A percentile compares a stretch with the other conserved stretches of the same genome.
Evolutionary conservation across 2,797 vertebrate species (phyloP).

Genomic region (Pseudocheirus occidentalis): DNA sequence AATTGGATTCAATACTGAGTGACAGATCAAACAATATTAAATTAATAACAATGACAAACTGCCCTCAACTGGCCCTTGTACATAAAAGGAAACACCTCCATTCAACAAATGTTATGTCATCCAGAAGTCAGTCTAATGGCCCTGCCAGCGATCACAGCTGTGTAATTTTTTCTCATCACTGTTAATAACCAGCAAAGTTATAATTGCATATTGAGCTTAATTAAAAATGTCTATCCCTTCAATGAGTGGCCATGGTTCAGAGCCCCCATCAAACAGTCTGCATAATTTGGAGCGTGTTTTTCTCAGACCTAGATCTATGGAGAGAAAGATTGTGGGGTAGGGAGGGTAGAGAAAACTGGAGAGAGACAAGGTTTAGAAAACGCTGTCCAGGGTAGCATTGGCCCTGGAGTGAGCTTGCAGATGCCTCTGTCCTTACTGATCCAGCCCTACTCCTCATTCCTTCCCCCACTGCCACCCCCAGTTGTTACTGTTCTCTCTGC

Average conservation of each 20-base stretch:
- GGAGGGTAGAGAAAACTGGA: not conserved
- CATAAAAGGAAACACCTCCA: constrained; percentile 77
- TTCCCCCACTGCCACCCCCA: not conserved
- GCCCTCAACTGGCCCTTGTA: constrained; percentile 66
- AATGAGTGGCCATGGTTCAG: constrained; percentile 67
- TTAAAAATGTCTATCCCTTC: constrained; percentile 73
- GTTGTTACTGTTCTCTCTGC: not conserved
- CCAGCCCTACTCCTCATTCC: not conserved
- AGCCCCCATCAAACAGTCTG: constrained; percentile 50
- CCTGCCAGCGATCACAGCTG: constrained; percentile 65
- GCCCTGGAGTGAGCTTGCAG: not conserved
- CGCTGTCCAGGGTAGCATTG: not conserved
- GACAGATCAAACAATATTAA: constrained; percentile 77
- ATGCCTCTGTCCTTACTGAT: not conserved
- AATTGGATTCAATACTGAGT: constrained; percentile 71
- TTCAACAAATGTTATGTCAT: constrained; percentile 77
- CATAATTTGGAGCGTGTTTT: constrained; percentile 65
- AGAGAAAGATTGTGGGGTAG: constrained; percentile 22
- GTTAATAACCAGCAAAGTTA: constrained; percentile 75
- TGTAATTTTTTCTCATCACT: constrained; percentile 74
- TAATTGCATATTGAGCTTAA: constrained; percentile 76
- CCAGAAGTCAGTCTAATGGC: constrained; percentile 68
- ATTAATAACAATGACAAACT: constrained; percentile 80
- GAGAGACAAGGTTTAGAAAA: not conserved
- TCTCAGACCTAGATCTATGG: constrained; percentile 49